Evolutionary conservation across 1,140 invertebrate genomes (phyloP), one percentile per base, ranked within the genome.

Genomic region (Helicoverpa armigera): DNA sequence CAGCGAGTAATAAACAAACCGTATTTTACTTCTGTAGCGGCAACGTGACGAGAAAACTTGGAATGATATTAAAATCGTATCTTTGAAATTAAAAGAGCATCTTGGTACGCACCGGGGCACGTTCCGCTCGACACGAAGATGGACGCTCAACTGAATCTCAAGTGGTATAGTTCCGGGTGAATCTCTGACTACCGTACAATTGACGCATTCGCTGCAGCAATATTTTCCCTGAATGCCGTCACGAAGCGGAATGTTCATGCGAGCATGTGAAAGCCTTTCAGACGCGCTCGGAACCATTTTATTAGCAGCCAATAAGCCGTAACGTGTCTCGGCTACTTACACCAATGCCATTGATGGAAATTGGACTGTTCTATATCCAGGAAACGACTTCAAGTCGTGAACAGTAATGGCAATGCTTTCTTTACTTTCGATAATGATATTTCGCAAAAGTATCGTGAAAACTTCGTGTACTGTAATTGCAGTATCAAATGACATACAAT

Each of bases 211-310:
- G 63, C 56, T 82, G 77, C 67, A 83, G 83, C 69, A 87, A 88
- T 88, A 87, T 81, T 48, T 80, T 70, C 58, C 72, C 50, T 83
- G 83, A 88, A 88, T 88, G 53, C 79, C 76, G 79, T 82, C 86
- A 86, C 86, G 87, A 56, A 76, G 51, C 54, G 35, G 70, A 75
- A 35, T 53, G 79, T 63, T 74, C 87, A 82, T 84, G 81, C 48
- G 78, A 78, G 84, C 74, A 86, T 83, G 85, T 80, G 79, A 77
- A 65, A 76, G 83, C 83, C 85, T 85, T 87, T 88, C 79, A 88
- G 43, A 75, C 56, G 63, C 79, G 70, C 79, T 75, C 73, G 61
- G 80, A 70, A 79, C 74, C 77, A 79, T 82, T 88, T 83, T 88
- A 89, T 88, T 88, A 83, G 82, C 79, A 84, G 77, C 80, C 80